Base-by-base conservation (phyloP, 1,140 invertebrate species). In the Hycleus phaleratus region DNA sequence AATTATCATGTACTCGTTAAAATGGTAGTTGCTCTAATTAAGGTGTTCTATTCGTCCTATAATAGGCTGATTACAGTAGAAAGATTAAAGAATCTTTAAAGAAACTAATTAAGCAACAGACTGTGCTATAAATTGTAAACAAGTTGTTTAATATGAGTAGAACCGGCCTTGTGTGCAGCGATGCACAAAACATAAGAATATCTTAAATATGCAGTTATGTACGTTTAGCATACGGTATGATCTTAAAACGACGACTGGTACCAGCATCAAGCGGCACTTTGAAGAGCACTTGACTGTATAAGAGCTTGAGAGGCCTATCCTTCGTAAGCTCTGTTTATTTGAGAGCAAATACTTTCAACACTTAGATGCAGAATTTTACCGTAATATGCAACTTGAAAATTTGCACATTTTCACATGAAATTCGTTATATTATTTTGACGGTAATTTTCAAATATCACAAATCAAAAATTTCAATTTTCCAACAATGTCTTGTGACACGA, bases 181-280 rank as follows among this genome's bases (percentile, higher is more conserved):
- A 25, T 26, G 24, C 42, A 43, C 49, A 52, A 52, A 52, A 43
- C 44, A 52, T 10, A 25, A 43, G 26, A 39, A 42, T 52, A 52
- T 40, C 40, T 39, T 44, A 43, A 52, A 52, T 43, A 44, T 52
- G 38, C 42, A 52, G 40, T 52, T 43, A 43, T 42, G 18, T 18
- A 18, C 18, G 49, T 52, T 52, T 43, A 43, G 39, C 49, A 43
- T 52, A 52, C 49, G 49, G 49, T 44, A 52, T 52, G 39, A 39
- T 52, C 49, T 52, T 52, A 52, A 52, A 52, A 42, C 38, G 49
- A 52, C 49, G 44, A 52, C 49, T 52, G 49, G 49, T 52, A 52
- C 49, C 49, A 52, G 49, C 49, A 52, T 52, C 49, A 52, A 42
- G 49, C 49, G 49, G 49, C 49, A 52, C 49, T 52, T 52, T 52